phyloP scores from a whole-genome alignment of 2,113 vertebrate genomes.

The Glareola pratincola region DNA sequence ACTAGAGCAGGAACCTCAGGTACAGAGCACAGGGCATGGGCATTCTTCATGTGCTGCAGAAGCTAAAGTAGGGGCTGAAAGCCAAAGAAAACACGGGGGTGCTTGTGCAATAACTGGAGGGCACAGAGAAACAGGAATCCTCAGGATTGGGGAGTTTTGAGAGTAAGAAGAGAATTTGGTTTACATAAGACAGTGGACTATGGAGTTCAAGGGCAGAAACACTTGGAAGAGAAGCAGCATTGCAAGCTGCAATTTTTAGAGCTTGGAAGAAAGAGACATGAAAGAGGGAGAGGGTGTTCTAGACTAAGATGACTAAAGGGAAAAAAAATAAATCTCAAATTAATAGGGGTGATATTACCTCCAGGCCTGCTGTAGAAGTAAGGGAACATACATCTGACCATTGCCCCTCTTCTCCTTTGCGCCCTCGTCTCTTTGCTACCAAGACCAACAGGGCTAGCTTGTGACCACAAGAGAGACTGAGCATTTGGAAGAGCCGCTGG shows the following conservation, averaged over 20 bases:
- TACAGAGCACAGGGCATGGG: not conserved
- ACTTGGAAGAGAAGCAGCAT: not conserved
- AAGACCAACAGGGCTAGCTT: not conserved
- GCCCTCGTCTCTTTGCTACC: not conserved
- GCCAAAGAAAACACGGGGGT: not conserved
- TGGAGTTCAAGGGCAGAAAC: not conserved
- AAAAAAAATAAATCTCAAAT: not conserved
- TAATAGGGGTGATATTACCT: not conserved
- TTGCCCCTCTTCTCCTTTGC: not conserved
- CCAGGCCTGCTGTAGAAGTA: not conserved
- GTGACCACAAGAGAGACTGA: not conserved
- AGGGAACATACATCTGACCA: not conserved
- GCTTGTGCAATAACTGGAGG: not conserved
- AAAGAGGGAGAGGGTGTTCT: not conserved
- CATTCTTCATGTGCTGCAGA: not conserved
- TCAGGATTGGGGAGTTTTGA: not conserved
- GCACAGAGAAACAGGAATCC: not conserved
- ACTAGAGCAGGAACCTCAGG: not conserved
- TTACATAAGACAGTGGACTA: not conserved
- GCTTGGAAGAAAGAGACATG: not conserved
- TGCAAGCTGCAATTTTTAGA: not conserved
- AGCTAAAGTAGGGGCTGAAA: not conserved
- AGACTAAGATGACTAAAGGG: not conserved
- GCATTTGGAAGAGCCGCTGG: not conserved
- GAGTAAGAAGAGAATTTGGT: not conserved